phyloP scores from a whole-genome alignment of 2,888 invertebrate species.

The Agrochola litura region DNA sequence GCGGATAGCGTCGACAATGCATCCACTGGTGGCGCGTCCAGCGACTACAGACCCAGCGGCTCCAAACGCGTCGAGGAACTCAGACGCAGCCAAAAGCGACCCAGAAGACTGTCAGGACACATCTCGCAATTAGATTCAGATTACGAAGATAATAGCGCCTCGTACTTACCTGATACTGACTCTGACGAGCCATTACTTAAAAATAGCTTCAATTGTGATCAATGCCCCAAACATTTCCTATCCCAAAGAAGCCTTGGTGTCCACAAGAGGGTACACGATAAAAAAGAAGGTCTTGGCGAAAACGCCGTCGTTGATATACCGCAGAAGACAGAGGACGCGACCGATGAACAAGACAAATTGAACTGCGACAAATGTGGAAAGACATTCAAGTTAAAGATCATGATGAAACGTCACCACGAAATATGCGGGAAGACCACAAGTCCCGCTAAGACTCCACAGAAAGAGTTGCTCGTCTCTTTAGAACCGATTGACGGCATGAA shows the following conservation, averaged over 20 bases:
- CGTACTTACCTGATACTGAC: conserved; percentile 82
- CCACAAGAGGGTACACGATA: conserved; percentile 77
- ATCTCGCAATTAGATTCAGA: conserved; percentile 79
- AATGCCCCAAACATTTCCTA: conserved; percentile 78
- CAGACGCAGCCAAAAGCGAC: conserved; percentile 76
- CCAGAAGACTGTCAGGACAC: conserved; percentile 70
- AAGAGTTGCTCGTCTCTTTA: conserved; percentile 81
- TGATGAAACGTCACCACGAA: conserved; percentile 85
- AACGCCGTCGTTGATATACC: conserved; percentile 69
- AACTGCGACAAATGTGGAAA: conserved; percentile 83
- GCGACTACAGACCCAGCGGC: conserved; percentile 76
- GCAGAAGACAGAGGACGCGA: conserved; percentile 69
- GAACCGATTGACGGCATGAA: conserved; percentile 80
- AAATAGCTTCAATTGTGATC: conserved; percentile 75
- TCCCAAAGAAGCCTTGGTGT: conserved; percentile 70
- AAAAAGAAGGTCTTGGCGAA: conserved; percentile 51
- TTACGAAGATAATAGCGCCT: conserved; percentile 81
- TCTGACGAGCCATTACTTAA: conserved; percentile 82
- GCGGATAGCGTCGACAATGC: conserved; percentile 80
- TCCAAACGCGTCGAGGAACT: conserved; percentile 84
- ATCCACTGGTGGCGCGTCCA: conserved; percentile 79
- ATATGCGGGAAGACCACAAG: conserved; percentile 71
- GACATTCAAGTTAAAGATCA: conserved; percentile 87
- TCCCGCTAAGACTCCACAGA: conserved; percentile 73
- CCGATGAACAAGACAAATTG: conserved; percentile 79